phyloP scores from a whole-genome alignment of 2,888 invertebrate genomes.

The Brassicogethes aeneus region DNA sequence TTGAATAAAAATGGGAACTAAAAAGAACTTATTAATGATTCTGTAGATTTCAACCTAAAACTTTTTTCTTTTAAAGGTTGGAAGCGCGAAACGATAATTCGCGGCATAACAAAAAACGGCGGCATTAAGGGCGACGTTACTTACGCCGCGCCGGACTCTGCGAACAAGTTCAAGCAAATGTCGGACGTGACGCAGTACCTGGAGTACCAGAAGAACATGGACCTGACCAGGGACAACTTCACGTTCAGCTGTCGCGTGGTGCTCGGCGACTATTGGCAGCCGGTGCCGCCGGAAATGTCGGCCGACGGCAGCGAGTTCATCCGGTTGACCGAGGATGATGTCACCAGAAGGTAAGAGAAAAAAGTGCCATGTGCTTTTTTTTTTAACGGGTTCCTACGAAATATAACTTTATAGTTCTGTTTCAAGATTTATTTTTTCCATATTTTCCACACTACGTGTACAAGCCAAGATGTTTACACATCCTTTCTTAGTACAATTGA shows the following conservation, averaged over 20 bases:
- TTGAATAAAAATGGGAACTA: no score
- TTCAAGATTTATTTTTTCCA: background rate
- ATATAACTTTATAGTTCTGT: slow-evolving; percentile 1
- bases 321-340: slow-evolving; percentile 72
- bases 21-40: no score
- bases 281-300: slow-evolving; percentile 51
- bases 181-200: slow-evolving; percentile 63
- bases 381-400: no score
- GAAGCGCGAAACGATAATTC: slow-evolving; percentile 87
- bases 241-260: slow-evolving; percentile 84
- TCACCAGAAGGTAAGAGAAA: slow-evolving; percentile 56
- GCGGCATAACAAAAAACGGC: slow-evolving; percentile 77
- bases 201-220: slow-evolving; percentile 49
- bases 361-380: no score
- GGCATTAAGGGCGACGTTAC: slow-evolving; percentile 89
- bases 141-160: slow-evolving; percentile 64
- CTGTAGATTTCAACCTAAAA: background rate
- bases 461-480: background rate
- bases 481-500: no score
- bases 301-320: slow-evolving; percentile 64
- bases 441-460: no score
- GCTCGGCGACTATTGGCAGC: slow-evolving; percentile 86
- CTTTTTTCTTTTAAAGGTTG: slow-evolving; percentile 51
- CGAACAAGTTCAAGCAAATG: slow-evolving; percentile 52
- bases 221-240: slow-evolving; percentile 79